phyloP scores from a whole-genome alignment of 1,140 invertebrate species.

The Drosophila micromelanica region DNA sequence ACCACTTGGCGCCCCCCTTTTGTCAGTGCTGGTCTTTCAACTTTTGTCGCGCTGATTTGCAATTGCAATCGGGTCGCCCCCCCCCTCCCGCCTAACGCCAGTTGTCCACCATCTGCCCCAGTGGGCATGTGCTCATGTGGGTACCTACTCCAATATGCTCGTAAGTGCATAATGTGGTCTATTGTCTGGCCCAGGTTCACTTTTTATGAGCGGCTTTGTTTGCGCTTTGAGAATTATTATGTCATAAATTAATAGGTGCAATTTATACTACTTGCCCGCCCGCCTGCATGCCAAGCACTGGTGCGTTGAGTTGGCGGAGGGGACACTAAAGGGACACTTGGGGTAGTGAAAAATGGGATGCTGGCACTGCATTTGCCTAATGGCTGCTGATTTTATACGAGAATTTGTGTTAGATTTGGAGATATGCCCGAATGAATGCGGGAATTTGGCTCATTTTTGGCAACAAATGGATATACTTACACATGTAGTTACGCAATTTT shows the following conservation, averaged over 20 bases:
- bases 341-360: slow-evolving; percentile 64
- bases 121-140: slow-evolving; percentile 36
- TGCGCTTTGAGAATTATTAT: slow-evolving; percentile 82
- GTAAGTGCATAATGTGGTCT: slow-evolving; percentile 61
- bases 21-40: slow-evolving; percentile 56
- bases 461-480: neutral
- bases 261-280: slow-evolving; percentile 58
- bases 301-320: slow-evolving; percentile 7
- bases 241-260: slow-evolving; percentile 81
- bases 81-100: neutral
- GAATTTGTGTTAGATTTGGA: slow-evolving; percentile 52
- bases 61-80: slow-evolving; percentile 34
- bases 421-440: slow-evolving; percentile 41
- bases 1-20: slow-evolving; percentile 62
- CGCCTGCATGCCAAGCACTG: neutral
- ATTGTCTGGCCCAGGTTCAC: slow-evolving; percentile 63
- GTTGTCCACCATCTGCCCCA: slow-evolving; percentile 5
- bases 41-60: slow-evolving; percentile 74
- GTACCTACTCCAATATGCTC: slow-evolving; percentile 36
- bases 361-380: slow-evolving; percentile 68
- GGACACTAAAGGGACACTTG: slow-evolving; percentile 46
- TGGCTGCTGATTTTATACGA: slow-evolving; percentile 42
- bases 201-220: slow-evolving; percentile 79
- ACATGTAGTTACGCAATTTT: neutral
- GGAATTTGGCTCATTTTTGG: neutral